A percentile compares a stretch with the other conserved stretches of the same genome.
Conservation (phyloP, 2,888 invertebrate genomes). For the Autographa gamma region DNA sequence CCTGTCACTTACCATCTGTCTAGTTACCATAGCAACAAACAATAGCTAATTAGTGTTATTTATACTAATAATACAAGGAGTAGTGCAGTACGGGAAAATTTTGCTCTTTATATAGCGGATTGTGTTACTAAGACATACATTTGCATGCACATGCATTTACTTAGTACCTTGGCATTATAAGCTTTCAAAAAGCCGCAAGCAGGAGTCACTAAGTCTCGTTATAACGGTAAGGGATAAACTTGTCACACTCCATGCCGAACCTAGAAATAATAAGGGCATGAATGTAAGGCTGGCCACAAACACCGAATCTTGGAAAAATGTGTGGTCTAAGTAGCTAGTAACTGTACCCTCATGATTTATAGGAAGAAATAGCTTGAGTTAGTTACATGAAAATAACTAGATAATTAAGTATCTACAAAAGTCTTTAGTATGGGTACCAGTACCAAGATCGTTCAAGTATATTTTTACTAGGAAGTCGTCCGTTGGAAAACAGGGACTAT, state of each 20-base stretch:
- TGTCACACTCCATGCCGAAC: slow-evolving; percentile 83
- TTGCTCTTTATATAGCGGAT: slow-evolving; percentile 12
- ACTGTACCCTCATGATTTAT: no score
- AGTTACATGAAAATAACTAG: no score
- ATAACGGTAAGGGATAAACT: slow-evolving; percentile 70
- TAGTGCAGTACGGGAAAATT: background rate
- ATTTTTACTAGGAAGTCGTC: no score
- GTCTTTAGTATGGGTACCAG: no score
- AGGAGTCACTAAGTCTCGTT: slow-evolving; percentile 78
- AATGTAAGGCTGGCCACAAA: slow-evolving; percentile 55
- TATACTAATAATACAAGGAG: background rate
- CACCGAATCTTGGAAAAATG: no score
- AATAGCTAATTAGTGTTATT: background rate
- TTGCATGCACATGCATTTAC: slow-evolving; percentile 69
- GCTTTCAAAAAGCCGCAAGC: slow-evolving; percentile 85
- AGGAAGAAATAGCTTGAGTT: no score
- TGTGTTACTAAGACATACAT: slow-evolving; percentile 12
- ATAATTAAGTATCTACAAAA: no score
- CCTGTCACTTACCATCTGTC: background rate
- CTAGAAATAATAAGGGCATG: slow-evolving; percentile 79
- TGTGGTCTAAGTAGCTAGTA: no score
- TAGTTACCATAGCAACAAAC: background rate
- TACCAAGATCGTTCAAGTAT: no score
- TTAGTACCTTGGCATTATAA: slow-evolving; percentile 86
- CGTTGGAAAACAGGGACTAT: no score